Evolutionary conservation across 2,113 vertebrate genomes (phyloP).

Genomic region (Oriolus oriolus): DNA sequence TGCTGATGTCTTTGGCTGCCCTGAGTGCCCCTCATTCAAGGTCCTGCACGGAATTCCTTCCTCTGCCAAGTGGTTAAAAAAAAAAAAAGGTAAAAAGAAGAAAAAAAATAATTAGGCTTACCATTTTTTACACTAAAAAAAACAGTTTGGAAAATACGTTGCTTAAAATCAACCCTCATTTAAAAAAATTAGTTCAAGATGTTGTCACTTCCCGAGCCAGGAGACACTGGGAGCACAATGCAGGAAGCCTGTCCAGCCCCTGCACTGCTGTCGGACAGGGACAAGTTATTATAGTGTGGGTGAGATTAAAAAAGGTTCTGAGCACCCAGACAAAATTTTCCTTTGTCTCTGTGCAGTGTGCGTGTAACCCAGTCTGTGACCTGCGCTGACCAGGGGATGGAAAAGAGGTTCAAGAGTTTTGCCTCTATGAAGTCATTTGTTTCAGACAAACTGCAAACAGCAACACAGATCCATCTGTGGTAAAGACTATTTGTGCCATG

Average conservation of each 20-base stretch:
- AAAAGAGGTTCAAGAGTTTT: background rate
- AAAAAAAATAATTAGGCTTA: background rate
- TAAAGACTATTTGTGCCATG: background rate
- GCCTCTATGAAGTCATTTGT: background rate
- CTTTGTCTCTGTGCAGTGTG: background rate
- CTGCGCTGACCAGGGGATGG: background rate
- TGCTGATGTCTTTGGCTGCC: conserved; percentile 50
- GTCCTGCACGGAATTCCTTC: background rate
- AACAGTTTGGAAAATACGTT: conserved; percentile 39
- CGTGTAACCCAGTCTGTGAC: background rate
- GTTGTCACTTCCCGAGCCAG: conserved; percentile 48
- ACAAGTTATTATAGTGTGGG: background rate
- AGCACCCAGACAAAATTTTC: conserved; percentile 19
- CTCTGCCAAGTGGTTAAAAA: background rate
- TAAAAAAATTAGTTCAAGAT: conserved; percentile 63
- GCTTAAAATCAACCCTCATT: conserved; percentile 36
- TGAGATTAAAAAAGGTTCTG: conserved; percentile 8
- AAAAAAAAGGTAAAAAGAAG: fast-evolving
- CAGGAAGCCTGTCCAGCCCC: conserved; percentile 3
- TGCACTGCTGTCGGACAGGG: background rate
- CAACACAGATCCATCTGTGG: background rate
- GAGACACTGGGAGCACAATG: conserved; percentile 4
- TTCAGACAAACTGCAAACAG: background rate
- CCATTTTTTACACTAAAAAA: background rate
- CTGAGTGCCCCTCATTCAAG: background rate